Evolutionary conservation across 2,797 vertebrate species (phyloP).

Genomic region (Acropternis orthonyx): DNA sequence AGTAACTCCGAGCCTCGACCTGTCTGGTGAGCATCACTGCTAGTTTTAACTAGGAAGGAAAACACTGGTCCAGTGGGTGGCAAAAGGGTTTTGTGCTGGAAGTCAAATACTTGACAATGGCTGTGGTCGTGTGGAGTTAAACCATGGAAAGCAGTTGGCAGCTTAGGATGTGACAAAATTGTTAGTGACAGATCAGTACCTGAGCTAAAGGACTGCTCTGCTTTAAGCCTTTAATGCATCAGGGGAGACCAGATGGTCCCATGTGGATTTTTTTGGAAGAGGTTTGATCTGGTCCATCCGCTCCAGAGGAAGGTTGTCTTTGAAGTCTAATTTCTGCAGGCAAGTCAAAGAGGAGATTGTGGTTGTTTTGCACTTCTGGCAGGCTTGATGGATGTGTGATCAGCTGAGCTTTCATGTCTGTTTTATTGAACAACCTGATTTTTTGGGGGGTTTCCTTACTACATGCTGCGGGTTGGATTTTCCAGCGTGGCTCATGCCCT

Average conservation of each 20-base stretch:
- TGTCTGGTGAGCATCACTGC: slow-evolving; percentile 43
- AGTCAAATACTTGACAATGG: neutral
- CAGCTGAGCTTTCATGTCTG: neutral
- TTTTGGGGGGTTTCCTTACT: neutral
- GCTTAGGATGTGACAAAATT: neutral
- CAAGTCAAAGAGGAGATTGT: neutral
- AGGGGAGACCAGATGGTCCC: neutral
- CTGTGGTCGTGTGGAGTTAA: neutral
- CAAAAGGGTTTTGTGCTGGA: neutral
- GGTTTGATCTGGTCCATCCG: neutral
- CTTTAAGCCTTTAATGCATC: neutral
- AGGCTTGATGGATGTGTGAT: neutral
- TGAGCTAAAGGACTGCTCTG: neutral
- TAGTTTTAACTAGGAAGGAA: slow-evolving; percentile 30
- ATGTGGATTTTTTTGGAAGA: neutral
- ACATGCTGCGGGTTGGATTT: neutral
- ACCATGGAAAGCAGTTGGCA: neutral
- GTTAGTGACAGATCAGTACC: neutral
- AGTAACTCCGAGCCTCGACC: neutral
- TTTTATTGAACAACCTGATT: neutral
- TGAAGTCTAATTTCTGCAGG: slow-evolving; percentile 1
- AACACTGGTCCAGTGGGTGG: neutral
- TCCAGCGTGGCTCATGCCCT: neutral
- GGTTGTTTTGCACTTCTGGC: neutral
- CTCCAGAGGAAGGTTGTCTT: neutral